Base-by-base conservation (phyloP, 1,140 invertebrate genomes). In the Ridgeia piscesae region DNA sequence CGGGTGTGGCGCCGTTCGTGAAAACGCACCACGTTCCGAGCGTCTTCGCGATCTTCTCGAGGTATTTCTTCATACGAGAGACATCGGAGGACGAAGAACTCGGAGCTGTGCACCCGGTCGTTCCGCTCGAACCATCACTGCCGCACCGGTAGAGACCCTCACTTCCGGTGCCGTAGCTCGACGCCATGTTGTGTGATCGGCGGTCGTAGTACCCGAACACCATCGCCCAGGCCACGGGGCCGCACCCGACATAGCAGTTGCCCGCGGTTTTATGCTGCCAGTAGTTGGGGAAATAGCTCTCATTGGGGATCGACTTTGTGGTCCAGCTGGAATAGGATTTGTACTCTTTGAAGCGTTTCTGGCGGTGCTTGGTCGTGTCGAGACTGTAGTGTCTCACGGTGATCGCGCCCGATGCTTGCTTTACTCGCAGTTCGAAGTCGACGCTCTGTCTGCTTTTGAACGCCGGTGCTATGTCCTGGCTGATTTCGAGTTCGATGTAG, bases 141-240 rank as follows among this genome's bases (percentile, higher is more conserved):
- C 93, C 92, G 58, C 93, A 92, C 34, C 92, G 31, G 89, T 92
- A 93, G 8, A 93, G 91, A 27, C 35, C 42, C 89, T 93, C 48
- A n/a, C 92, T 93, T 6, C 93, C 92, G 33, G 48, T 91, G 58
- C 58, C 58, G 58, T 77, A 31, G 42, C 34, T 77, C 31, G 35
- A 33, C 4, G 88, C n/a, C 21, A 50, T 89, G 4, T 92, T 33
- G 35, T 93, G 93, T 14, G 91, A 89, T 31, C 93, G 91, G 2
- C 93, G 91, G 50, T 93, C 93, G 50, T 92, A 93, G 77, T 93
- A 93, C 21, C 93, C 93, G 34, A 93, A 93, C 14, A 93, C 33
- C 93, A 93, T 92, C 31, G 93, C 91, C 93, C 93, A 93, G 9
- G 93, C 93, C 34, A 93, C 93, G 1, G 93, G 93, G n/a, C 93